These are phyloP conservation scores for Phymastichus coffea DNA, from an alignment of 1,140 invertebrate genomes.

Conservation along the genomic window DNA sequence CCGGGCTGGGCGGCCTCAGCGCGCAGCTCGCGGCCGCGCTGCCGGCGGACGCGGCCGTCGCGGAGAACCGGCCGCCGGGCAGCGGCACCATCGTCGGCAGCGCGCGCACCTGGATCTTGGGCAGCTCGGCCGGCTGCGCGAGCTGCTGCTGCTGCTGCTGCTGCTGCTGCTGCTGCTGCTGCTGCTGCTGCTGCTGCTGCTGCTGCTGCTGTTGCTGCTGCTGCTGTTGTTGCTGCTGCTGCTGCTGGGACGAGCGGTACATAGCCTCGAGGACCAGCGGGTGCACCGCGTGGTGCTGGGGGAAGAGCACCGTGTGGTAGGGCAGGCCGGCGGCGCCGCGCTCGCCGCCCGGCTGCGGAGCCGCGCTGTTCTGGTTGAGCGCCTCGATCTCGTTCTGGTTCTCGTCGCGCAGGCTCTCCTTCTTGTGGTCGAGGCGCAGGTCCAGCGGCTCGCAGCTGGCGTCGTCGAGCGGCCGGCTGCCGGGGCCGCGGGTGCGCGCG, in stretches of 20 bases:
- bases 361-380: conserved; percentile 48
- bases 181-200: conserved; percentile 43
- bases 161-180: conserved; percentile 41
- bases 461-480: conserved; percentile 37
- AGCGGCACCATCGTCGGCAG: conserved; percentile 53
- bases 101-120: conserved; percentile 56
- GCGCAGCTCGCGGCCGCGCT: conserved; percentile 28
- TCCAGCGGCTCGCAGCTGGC: conserved; percentile 71
- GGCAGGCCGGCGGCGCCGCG: conserved; percentile 28
- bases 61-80: conserved; percentile 51
- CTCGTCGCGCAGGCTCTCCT: conserved; percentile 70
- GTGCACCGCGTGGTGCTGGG: conserved; percentile 64
- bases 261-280: conserved; percentile 71
- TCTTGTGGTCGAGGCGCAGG: conserved; percentile 79
- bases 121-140: conserved; percentile 47
- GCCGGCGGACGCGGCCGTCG: conserved; percentile 39
- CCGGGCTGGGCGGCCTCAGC: conserved; percentile 35
- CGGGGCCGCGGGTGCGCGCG: conserved; percentile 37
- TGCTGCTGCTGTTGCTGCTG: conserved; percentile 37
- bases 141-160: conserved; percentile 7
- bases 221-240: conserved; percentile 37
- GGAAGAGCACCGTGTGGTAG: conserved; percentile 60
- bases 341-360: conserved; percentile 1
- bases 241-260: conserved; percentile 61
- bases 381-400: conserved; percentile 60